Conservation (phyloP, 2,888 invertebrate genomes). For the Stictocephala bisonia region DNA sequence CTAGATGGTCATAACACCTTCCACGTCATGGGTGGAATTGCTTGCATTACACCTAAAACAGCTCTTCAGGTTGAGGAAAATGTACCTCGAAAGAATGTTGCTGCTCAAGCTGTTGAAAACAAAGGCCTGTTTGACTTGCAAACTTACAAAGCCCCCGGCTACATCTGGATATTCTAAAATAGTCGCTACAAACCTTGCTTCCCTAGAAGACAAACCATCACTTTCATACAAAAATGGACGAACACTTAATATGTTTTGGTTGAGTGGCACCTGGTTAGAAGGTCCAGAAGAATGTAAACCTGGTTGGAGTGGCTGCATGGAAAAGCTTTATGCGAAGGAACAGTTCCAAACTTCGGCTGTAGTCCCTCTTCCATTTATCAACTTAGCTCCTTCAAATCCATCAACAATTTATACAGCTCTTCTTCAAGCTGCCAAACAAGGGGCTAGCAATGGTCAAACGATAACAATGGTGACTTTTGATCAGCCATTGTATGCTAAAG, state of each 20-base stretch:
- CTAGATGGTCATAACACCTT: conserved; percentile 4
- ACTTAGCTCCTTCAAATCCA: conserved; percentile 18
- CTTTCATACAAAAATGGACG: background rate
- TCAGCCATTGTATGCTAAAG: conserved; percentile 43
- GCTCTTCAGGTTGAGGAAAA: conserved; percentile 1
- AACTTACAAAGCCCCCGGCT: conserved; percentile 1
- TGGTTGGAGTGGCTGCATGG: background rate
- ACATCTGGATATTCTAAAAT: background rate
- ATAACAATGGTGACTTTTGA: conserved; percentile 44
- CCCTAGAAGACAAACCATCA: background rate
- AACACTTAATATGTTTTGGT: too few relatives aligned
- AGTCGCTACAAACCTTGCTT: too few relatives aligned
- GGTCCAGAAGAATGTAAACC: background rate
- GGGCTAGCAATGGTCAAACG: conserved; percentile 22
- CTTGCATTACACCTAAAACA: conserved; percentile 15
- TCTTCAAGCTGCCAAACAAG: conserved; percentile 29
- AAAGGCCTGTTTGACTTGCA: background rate
- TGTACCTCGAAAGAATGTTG: conserved; percentile 24
- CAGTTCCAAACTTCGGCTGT: conserved; percentile 38
- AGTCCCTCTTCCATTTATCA: conserved; percentile 38
- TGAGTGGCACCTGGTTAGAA: too few relatives aligned
- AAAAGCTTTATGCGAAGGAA: too few relatives aligned
- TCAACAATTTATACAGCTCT: conserved; percentile 36
- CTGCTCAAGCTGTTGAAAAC: conserved; percentile 1
- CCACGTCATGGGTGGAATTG: conserved; percentile 17